A percentile compares a stretch with the other conserved stretches of the same genome.
Conservation (phyloP, 2,113 vertebrate species). For the Recurvirostra avosetta region DNA sequence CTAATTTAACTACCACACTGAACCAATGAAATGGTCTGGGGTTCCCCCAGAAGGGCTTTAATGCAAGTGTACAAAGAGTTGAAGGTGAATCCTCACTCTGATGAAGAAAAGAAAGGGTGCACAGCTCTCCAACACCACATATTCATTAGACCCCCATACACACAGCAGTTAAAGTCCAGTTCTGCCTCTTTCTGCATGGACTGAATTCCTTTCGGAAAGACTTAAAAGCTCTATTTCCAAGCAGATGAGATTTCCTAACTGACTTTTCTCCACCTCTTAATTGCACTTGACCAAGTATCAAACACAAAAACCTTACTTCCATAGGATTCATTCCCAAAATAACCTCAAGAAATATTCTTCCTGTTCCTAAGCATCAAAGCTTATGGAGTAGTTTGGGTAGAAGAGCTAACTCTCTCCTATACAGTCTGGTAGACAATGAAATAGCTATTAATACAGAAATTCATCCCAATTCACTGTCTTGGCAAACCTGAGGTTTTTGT, state of each 20-base stretch:
- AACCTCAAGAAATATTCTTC: neutral
- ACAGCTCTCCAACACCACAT: neutral
- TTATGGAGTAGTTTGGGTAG: neutral
- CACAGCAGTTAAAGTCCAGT: accelerated
- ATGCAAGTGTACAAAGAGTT: neutral
- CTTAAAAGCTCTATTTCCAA: neutral
- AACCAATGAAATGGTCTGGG: neutral
- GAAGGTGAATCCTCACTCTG: neutral
- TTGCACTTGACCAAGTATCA: neutral
- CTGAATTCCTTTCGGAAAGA: neutral
- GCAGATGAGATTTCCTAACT: neutral
- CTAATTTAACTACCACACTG: neutral
- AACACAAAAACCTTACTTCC: neutral
- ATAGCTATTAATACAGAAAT: neutral
- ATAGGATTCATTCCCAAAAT: neutral
- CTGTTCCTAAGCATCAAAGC: neutral
- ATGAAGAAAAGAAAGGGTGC: neutral
- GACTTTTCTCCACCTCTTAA: accelerated
- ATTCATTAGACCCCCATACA: neutral
- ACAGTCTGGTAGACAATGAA: neutral
- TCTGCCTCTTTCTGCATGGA: neutral
- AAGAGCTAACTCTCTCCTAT: neutral
- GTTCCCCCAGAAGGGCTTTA: neutral
- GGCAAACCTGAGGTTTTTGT: neutral
- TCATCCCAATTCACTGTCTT: neutral